A percentile compares a stretch with the other conserved stretches of the same genome.
Conservation (phyloP, 1,140 invertebrate genomes). For the Bombus huntii region DNA sequence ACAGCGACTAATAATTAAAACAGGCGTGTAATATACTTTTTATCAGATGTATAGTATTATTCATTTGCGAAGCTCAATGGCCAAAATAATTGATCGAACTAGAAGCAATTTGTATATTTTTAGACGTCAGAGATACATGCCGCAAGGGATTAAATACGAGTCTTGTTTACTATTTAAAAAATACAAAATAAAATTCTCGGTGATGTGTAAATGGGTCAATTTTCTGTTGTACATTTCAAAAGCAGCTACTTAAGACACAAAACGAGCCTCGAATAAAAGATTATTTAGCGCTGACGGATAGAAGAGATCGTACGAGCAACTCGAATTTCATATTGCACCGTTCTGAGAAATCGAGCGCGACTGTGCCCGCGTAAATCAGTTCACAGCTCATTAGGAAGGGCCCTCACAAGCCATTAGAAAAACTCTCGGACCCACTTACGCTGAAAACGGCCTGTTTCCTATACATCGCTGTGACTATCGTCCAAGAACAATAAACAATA, state of each 20-base stretch:
- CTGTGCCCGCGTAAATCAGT: conserved; percentile 27
- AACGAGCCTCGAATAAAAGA: background rate
- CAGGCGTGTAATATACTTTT: too few species aligned
- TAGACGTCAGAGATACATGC: too few species aligned
- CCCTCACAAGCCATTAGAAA: conserved; percentile 21
- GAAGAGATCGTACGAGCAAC: background rate
- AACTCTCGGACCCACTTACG: conserved; percentile 5
- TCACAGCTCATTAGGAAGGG: conserved; percentile 29
- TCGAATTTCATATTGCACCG: conserved; percentile 7
- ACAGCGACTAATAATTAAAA: too few species aligned
- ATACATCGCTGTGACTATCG: background rate
- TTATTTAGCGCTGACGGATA: background rate
- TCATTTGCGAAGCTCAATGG: background rate
- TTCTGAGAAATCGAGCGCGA: background rate
- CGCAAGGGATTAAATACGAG: too few species aligned
- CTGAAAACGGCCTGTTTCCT: conserved; percentile 11
- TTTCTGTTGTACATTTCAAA: background rate
- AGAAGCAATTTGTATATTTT: background rate
- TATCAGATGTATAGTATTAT: too few species aligned
- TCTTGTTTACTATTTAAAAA: background rate
- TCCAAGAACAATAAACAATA: conserved; percentile 28
- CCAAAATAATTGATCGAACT: background rate
- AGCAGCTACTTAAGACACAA: background rate
- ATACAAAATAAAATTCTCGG: background rate
- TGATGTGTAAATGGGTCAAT: background rate